These are phyloP conservation scores for Trypoxylon attenuatum DNA, from an alignment of 2,888 invertebrate genomes.

Conservation along the genomic window DNA sequence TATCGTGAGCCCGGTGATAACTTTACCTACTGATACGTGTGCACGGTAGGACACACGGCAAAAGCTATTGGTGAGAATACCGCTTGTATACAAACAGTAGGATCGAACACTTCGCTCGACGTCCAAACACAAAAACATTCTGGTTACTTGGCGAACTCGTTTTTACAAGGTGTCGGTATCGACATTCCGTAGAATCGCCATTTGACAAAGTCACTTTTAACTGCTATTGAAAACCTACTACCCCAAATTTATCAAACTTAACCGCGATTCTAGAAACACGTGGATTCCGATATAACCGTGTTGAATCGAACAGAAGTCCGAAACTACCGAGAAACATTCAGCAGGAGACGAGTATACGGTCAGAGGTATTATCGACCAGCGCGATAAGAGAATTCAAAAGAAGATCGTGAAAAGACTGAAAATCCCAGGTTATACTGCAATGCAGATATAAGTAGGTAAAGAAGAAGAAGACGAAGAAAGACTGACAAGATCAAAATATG, in stretches of 20 bases:
- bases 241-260: too few species aligned
- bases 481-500: too few species aligned
- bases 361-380: constrained; percentile 19
- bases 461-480: too few species aligned
- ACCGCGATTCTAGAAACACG: not conserved
- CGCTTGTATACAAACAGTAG: constrained; percentile 14
- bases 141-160: constrained; percentile 14
- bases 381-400: constrained; percentile 35
- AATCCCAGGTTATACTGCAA: constrained; percentile 42
- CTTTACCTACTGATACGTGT: constrained; percentile 10
- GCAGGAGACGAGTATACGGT: not conserved
- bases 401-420: constrained; percentile 29
- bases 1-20: constrained; percentile 41
- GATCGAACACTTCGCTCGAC: constrained; percentile 8
- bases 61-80: constrained; percentile 11
- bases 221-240: too few species aligned
- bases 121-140: constrained; percentile 8
- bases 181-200: too few species aligned
- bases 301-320: not conserved
- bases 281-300: not conserved
- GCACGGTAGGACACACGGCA: constrained; percentile 8
- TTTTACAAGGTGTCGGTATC: too few species aligned
- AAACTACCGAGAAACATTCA: constrained; percentile 5
- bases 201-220: too few species aligned
- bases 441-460: constrained; percentile 30